Base-by-base conservation (phyloP, 2,888 invertebrate genomes). In the Harmothoe impar region DNA sequence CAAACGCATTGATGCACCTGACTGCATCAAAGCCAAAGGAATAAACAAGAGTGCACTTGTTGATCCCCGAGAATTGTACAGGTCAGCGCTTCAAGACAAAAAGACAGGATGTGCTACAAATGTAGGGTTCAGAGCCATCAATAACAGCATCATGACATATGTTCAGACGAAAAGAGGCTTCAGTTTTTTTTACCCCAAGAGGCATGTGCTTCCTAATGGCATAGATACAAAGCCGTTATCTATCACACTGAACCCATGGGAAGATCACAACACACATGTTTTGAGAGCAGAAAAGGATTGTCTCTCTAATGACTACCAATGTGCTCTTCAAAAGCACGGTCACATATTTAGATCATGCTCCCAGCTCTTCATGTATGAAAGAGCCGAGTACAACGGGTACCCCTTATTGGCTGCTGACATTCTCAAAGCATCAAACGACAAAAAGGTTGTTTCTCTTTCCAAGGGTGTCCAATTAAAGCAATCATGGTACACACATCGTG, bases 271-370 rank as follows among this genome's bases (percentile, higher is more conserved):
- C n/a, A n/a, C n/a, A 68, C n/a, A 17, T 12, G 68, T 68, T 23
- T n/a, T 68, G n/a, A 68, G n/a, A 5, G n/a, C 20, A 5, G 23
- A 68, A 7, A 68, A 68, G n/a, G n/a, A 68, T n/a, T 68, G 68
- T n/a, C 68, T 68, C n/a, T 68, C 68, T n/a, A 68, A 68, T n/a
- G 68, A 68, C n/a, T 68, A 68, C 68, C 68, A 12, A 68, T 68
- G 68, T 68, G 15, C n/a, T 15, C n/a, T 68, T 7, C 15, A n/a
- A n/a, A 68, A 68, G n/a, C 68, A 68, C n/a, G 68, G 68, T 12
- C 15, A n/a, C 20, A 5, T 68, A 7, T 68, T 68, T n/a, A 68
- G 68, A 68, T 23, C 20, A 5, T 68, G 68, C n/a, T 20, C 68
- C n/a, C 68, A 68, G n/a, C 68, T 68, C 17, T 68, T 17, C n/a